Base-by-base conservation (phyloP, 2,113 vertebrate genomes). In the Epinephelus cyanopodus region DNA sequence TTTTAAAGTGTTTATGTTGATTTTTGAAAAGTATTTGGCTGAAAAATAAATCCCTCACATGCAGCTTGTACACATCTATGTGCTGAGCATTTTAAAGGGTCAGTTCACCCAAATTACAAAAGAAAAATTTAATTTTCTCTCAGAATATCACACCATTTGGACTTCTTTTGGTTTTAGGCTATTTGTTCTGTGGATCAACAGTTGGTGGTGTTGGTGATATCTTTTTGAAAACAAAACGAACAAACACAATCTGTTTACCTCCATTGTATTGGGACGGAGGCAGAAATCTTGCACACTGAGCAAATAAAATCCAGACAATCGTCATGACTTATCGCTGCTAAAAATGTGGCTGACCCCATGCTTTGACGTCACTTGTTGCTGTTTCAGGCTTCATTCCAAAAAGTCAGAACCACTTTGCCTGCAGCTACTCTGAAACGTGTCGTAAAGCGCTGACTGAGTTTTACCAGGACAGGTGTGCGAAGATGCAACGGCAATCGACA, bases 401-500 rank as follows among this genome's bases (percentile, higher is more conserved):
- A 89, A 85, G 89, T 19, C 92, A 91, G 90, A 91, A 95, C 85
- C 93, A 95, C 87, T 96, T 97, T 78, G 92, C 94, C 42, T 95
- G 94, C 88, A 96, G 87, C 19, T 96, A 92, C 45, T 84, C 87
- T 0, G 82, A 93, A 75, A 93, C 85, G 56, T 96, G 93, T 79
- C 90, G 83, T 4, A 93, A 95, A 60, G 92, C 91, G 1, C 65
- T 95, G 60, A 83, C 47, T 1, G 92, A 90, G 21, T 95, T 95
- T 0, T 15, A 93, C 33, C 83, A 54, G 6, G 89, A 94, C 1
- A 88, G 82, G 63, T 12, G 61, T 21, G n/a, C 4, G 1, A 90
- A 64, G 54, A 52, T 66, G 39, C 87, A 33, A 9, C 21, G 27
- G 25, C 54, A 50, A 11, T 76, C 88, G 23, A 21, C 63, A 58